phyloP scores from a whole-genome alignment of 2,113 vertebrate genomes.

The Leucopsar rothschildi region DNA sequence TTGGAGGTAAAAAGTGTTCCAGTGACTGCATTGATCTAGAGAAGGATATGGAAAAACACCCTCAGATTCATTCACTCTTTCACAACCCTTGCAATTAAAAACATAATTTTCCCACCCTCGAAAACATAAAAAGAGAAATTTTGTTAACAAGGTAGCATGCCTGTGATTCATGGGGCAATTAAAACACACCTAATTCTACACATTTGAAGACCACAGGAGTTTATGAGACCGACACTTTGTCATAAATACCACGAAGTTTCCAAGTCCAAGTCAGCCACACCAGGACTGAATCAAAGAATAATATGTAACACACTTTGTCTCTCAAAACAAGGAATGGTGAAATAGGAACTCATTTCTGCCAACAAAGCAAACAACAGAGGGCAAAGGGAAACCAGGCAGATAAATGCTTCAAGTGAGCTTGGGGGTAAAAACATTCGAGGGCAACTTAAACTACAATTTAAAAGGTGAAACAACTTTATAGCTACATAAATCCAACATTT shows the following conservation, averaged over 20 bases:
- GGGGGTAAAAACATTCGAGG: neutral
- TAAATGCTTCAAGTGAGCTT: neutral
- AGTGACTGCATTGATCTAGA: constrained; percentile 93
- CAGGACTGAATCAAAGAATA: neutral
- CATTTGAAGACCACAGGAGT: neutral
- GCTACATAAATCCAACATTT: neutral
- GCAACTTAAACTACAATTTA: neutral
- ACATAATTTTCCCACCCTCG: neutral
- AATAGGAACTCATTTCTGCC: neutral
- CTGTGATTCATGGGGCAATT: neutral
- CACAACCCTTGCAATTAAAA: neutral
- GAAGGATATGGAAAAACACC: neutral
- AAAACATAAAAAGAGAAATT: neutral
- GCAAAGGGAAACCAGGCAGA: neutral
- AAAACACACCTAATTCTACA: neutral
- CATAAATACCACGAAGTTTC: fast-evolving
- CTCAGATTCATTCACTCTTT: neutral
- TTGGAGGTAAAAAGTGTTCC: constrained; percentile 91
- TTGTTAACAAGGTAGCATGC: neutral
- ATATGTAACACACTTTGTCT: neutral
- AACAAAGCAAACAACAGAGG: neutral
- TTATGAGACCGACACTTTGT: neutral
- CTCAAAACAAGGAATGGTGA: neutral
- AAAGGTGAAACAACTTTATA: neutral
- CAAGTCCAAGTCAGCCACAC: neutral